phyloP scores from a whole-genome alignment of 2,888 invertebrate genomes.

The Strigamia maritima region DNA sequence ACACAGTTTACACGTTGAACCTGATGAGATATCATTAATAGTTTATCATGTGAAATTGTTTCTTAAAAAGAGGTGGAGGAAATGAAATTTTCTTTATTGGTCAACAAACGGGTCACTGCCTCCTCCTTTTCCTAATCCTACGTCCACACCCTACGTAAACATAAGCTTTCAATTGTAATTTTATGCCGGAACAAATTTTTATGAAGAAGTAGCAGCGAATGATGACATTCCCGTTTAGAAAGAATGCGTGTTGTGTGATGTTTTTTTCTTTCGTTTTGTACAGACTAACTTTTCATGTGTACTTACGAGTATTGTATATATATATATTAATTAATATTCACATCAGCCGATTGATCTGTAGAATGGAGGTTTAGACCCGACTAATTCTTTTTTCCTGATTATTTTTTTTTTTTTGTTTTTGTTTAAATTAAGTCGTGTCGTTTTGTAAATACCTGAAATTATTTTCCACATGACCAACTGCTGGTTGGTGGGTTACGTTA shows the following conservation, averaged over 20 bases:
- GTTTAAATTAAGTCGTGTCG: background rate
- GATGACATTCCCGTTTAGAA: constrained; percentile 16
- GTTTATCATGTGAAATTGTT: background rate
- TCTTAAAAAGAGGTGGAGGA: background rate
- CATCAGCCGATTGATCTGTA: background rate
- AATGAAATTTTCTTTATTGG: background rate
- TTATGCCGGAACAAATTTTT: constrained; percentile 6
- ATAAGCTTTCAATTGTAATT: background rate
- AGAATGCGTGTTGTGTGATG: constrained; percentile 8
- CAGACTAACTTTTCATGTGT: constrained; percentile 20
- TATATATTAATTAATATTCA: constrained; percentile 7
- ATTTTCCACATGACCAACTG: background rate
- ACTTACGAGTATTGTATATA: constrained; percentile 23
- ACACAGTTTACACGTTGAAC: background rate
- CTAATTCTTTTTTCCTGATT: background rate
- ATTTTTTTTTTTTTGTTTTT: background rate
- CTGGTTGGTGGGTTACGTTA: background rate
- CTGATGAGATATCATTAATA: background rate
- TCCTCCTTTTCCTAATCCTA: background rate
- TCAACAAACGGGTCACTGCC: constrained; percentile 23
- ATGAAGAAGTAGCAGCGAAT: background rate
- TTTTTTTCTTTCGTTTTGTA: background rate
- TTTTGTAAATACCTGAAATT: background rate
- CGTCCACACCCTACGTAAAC: background rate
- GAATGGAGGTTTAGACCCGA: background rate